These are phyloP conservation scores for Drosophila kuntzei DNA, from an alignment of 2,888 invertebrate species.

Conservation along the genomic window DNA sequence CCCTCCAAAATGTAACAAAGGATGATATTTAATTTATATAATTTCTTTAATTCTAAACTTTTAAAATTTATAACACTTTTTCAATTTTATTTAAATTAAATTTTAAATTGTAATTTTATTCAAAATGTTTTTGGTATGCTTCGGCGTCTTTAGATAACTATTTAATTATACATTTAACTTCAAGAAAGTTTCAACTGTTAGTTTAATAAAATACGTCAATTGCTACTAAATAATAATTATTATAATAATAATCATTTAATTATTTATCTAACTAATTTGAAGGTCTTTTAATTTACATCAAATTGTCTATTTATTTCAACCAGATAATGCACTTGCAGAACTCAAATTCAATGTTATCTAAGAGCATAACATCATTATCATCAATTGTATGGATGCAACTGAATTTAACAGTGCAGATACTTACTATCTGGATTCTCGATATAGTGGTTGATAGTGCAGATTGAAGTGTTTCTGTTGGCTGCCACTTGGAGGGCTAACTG, in stretches of 20 bases:
- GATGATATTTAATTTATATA: not conserved
- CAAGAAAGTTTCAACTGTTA: not conserved
- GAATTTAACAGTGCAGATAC: not conserved
- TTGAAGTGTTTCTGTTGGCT: slow-evolving; percentile 39
- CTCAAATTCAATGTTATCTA: not conserved
- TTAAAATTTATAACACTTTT: not conserved
- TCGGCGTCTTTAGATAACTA: not conserved
- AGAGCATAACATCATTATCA: not conserved
- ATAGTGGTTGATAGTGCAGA: slow-evolving; percentile 26
- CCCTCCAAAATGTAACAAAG: not conserved
- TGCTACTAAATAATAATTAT: no score
- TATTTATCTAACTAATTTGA: not conserved
- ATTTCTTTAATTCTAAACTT: no score
- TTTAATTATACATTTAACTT: not conserved
- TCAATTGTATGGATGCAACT: not conserved
- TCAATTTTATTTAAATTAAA: not conserved
- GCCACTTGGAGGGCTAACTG: slow-evolving; percentile 58
- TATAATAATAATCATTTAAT: no score
- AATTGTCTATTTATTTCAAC: not conserved
- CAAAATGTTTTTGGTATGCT: not conserved
- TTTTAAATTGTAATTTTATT: not conserved
- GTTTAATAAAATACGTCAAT: no score
- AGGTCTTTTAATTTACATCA: not conserved
- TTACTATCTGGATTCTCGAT: not conserved
- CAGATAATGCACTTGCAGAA: not conserved